phyloP scores from a whole-genome alignment of 2,888 invertebrate species.

The Pinctada fucata region DNA sequence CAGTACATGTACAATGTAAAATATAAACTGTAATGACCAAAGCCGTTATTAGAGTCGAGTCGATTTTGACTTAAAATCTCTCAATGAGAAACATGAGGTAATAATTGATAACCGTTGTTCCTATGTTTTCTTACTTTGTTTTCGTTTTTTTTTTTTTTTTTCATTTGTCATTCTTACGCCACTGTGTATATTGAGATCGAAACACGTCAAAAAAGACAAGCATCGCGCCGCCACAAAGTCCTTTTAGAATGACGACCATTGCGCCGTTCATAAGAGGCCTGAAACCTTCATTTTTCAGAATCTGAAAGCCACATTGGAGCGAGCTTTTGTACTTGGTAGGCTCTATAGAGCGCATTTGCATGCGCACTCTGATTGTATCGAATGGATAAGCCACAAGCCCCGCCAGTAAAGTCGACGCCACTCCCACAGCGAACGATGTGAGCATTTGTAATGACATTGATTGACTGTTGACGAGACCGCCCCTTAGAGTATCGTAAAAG shows the following conservation, averaged over 20 bases:
- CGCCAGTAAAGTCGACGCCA: slow-evolving; percentile 87
- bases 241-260: slow-evolving; percentile 75
- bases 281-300: slow-evolving; percentile 88
- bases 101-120: no score
- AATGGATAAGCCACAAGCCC: slow-evolving; percentile 97
- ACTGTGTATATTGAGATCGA: slow-evolving; percentile 38
- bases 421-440: slow-evolving; percentile 70
- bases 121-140: no score
- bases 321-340: slow-evolving; percentile 84
- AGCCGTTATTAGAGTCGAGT: no score
- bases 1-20: no score
- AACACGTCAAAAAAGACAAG: slow-evolving; percentile 74
- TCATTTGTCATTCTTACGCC: not conserved
- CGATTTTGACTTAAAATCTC: no score
- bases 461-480: slow-evolving; percentile 68
- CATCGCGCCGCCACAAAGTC: slow-evolving; percentile 76
- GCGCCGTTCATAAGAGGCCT: slow-evolving; percentile 93
- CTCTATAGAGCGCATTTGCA: slow-evolving; percentile 96
- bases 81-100: no score
- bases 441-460: slow-evolving; percentile 62
- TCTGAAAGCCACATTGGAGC: slow-evolving; percentile 92
- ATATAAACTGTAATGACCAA: no score
- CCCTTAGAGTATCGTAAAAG: slow-evolving; percentile 75
- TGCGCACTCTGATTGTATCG: slow-evolving; percentile 93
- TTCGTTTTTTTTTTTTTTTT: no score